phyloP scores from a whole-genome alignment of 92 coral and sea anemone species.

The Pocillopora meandrina region DNA sequence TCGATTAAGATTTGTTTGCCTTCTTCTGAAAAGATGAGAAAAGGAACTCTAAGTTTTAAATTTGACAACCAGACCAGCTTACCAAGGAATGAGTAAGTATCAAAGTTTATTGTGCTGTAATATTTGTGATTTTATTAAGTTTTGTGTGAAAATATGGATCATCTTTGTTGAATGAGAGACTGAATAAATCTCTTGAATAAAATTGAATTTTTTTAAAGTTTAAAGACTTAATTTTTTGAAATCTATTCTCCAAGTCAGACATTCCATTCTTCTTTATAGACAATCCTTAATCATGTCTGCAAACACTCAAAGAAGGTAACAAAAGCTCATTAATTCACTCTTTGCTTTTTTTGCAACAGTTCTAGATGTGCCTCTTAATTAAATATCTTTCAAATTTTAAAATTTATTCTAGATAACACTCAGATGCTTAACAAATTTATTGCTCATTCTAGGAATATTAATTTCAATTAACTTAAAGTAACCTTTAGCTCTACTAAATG shows the following conservation, averaged over 20 bases:
- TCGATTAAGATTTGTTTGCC: background rate
- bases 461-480: no score
- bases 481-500: no score
- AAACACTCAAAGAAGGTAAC: conserved; percentile 80
- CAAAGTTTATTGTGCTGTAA: no score
- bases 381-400: no score
- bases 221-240: background rate
- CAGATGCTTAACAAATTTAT: no score
- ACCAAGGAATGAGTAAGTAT: conserved; percentile 92
- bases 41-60: conserved; percentile 76
- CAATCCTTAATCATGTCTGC: conserved; percentile 91
- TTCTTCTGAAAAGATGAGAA: conserved; percentile 69
- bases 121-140: no score
- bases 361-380: no score
- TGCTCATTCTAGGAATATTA: no score
- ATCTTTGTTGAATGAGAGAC: background rate
- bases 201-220: no score
- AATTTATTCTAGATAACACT: no score
- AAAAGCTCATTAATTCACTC: background rate
- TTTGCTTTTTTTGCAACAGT: no score
- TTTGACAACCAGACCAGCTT: conserved; percentile 65
- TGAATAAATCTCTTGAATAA: background rate
- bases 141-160: no score
- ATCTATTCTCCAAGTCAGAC: background rate
- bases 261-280: conserved; percentile 42